Evolutionary conservation across 2,797 vertebrate genomes (phyloP).

Genomic region (Chrysocyon brachyurus): DNA sequence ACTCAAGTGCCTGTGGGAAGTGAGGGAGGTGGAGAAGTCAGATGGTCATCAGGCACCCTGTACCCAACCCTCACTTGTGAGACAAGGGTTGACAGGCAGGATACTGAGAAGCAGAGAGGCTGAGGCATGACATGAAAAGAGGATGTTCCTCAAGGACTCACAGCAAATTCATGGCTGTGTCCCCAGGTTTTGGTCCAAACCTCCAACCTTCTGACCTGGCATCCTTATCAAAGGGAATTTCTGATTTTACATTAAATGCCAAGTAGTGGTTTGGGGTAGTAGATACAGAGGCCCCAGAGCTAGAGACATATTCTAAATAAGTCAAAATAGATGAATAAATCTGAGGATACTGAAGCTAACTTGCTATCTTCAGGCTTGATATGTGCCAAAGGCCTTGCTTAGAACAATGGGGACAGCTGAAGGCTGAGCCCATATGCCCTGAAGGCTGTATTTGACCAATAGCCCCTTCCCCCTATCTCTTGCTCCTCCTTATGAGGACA

Average conservation of each 20-base stretch:
- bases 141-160: neutral
- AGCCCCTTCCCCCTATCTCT: neutral
- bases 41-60: too few species aligned
- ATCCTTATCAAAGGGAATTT: slow-evolving; percentile 34
- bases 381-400: neutral
- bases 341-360: neutral
- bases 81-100: too few species aligned
- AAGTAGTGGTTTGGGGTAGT: neutral
- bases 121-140: neutral
- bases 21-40: neutral
- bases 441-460: neutral
- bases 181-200: neutral
- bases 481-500: neutral
- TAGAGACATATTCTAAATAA: slow-evolving; percentile 15
- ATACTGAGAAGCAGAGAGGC: neutral
- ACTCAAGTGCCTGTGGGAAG: neutral
- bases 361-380: neutral
- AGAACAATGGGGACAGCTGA: neutral
- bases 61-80: neutral
- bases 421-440: too few species aligned
- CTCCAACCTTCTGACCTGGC: neutral
- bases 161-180: neutral
- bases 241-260: slow-evolving; percentile 8
- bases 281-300: neutral
- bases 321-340: neutral